phyloP scores from a whole-genome alignment of 2,888 invertebrate genomes.

The Panorpa germanica region DNA sequence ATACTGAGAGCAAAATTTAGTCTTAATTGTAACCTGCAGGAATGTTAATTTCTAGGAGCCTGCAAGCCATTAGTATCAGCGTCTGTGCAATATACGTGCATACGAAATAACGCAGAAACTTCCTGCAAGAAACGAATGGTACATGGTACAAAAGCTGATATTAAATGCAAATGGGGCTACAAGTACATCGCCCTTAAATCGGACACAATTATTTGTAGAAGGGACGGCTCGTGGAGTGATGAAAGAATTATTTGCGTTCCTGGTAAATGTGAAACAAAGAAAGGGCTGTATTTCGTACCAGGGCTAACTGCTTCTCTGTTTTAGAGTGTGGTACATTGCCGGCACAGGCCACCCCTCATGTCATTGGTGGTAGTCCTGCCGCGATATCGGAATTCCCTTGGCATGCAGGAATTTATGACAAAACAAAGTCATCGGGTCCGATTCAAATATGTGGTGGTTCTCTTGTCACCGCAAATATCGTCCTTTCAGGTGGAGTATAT shows the following conservation, averaged over 20 bases:
- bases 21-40: too few species aligned
- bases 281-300: neutral
- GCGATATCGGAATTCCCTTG: slow-evolving; percentile 16
- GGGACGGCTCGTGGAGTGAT: slow-evolving; percentile 16
- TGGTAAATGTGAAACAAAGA: slow-evolving; percentile 15
- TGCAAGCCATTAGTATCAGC: too few species aligned
- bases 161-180: slow-evolving; percentile 12
- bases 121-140: too few species aligned
- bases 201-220: slow-evolving; percentile 13
- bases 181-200: slow-evolving; percentile 5
- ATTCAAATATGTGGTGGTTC: slow-evolving; percentile 16
- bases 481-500: slow-evolving; percentile 15
- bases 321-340: too few species aligned
- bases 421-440: slow-evolving; percentile 3
- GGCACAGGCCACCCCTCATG: slow-evolving; percentile 10
- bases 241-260: slow-evolving; percentile 15
- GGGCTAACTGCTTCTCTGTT: neutral
- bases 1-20: too few species aligned
- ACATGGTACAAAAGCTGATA: slow-evolving; percentile 12
- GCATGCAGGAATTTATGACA: slow-evolving; percentile 18
- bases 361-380: slow-evolving; percentile 8
- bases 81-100: too few species aligned
- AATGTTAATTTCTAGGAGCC: too few species aligned
- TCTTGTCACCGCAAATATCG: slow-evolving; percentile 15
- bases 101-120: too few species aligned